Evolutionary conservation across 2,888 invertebrate genomes (phyloP).

Genomic region (Dione vanillae): DNA sequence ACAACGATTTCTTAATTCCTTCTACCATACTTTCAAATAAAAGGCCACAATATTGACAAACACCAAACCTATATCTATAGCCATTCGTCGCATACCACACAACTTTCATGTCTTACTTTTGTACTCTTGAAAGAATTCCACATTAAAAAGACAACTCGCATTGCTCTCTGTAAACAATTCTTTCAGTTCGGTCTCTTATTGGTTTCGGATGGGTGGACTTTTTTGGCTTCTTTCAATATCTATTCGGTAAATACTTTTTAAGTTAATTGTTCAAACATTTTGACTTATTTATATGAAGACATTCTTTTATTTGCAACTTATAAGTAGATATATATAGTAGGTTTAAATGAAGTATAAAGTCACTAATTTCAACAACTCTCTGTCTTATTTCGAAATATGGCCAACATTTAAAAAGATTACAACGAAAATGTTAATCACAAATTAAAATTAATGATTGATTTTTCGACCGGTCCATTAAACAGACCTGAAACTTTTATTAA

Average conservation of each 20-base stretch:
- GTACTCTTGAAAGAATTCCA: conserved; percentile 75
- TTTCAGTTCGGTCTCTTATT: conserved; percentile 67
- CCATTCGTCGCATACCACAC: conserved; percentile 22
- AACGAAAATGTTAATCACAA: conserved; percentile 28
- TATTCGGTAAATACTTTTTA: conserved; percentile 52
- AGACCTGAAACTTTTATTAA: conserved; percentile 41
- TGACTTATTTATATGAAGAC: neutral
- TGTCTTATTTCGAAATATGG: neutral
- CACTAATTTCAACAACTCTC: too few relatives aligned
- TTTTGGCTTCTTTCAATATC: conserved; percentile 60
- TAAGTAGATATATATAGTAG: too few relatives aligned
- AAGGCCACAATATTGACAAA: conserved; percentile 12
- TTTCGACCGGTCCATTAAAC: conserved; percentile 43
- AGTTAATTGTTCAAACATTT: conserved; percentile 15
- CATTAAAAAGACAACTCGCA: conserved; percentile 75
- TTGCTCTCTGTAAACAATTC: conserved; percentile 73
- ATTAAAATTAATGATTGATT: conserved; percentile 45
- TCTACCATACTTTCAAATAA: neutral
- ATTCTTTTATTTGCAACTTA: neutral
- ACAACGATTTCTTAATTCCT: neutral
- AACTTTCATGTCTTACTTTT: conserved; percentile 68
- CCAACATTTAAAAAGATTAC: neutral
- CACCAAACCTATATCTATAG: conserved; percentile 1
- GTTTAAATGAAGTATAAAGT: too few relatives aligned
- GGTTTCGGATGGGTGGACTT: conserved; percentile 58